phyloP scores from a whole-genome alignment of 1,140 invertebrate genomes.

The Calephelis nemesis region DNA sequence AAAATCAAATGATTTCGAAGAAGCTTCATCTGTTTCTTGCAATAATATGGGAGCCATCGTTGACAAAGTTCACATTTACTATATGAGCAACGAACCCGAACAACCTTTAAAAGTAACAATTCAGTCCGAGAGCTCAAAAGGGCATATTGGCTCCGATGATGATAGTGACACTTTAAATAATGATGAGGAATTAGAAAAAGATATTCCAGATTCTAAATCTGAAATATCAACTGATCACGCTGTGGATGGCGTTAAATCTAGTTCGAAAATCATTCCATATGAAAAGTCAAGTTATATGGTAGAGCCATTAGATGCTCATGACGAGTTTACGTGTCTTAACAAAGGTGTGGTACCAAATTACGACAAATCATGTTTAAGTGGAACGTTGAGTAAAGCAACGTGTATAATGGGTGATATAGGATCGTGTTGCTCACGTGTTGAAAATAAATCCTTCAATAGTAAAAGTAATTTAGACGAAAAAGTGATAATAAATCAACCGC shows the following conservation, averaged over 20 bases:
- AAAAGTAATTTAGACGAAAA: constrained; percentile 68
- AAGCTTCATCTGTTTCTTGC: constrained; percentile 89
- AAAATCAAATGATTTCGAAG: constrained; percentile 83
- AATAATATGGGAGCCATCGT: constrained; percentile 83
- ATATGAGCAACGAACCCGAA: constrained; percentile 87
- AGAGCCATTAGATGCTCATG: constrained; percentile 67
- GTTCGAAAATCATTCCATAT: constrained; percentile 67
- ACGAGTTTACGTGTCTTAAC: constrained; percentile 64
- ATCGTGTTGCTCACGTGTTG: constrained; percentile 69
- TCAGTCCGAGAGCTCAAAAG: constrained; percentile 80
- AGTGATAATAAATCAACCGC: constrained; percentile 81
- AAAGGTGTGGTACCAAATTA: constrained; percentile 71
- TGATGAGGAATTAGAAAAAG: constrained; percentile 77
- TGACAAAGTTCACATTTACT: constrained; percentile 92
- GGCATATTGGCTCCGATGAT: constrained; percentile 80
- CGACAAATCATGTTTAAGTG: constrained; percentile 79
- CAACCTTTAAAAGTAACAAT: constrained; percentile 84
- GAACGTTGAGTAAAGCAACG: constrained; percentile 78
- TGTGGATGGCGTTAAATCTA: constrained; percentile 39
- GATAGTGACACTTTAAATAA: constrained; percentile 81
- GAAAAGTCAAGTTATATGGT: constrained; percentile 77
- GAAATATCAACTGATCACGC: constrained; percentile 51
- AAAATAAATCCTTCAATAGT: constrained; percentile 62
- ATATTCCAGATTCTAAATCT: constrained; percentile 66
- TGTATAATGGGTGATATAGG: constrained; percentile 76